Base-by-base conservation (phyloP, 2,797 vertebrate genomes). In the Syngnathus acus region DNA sequence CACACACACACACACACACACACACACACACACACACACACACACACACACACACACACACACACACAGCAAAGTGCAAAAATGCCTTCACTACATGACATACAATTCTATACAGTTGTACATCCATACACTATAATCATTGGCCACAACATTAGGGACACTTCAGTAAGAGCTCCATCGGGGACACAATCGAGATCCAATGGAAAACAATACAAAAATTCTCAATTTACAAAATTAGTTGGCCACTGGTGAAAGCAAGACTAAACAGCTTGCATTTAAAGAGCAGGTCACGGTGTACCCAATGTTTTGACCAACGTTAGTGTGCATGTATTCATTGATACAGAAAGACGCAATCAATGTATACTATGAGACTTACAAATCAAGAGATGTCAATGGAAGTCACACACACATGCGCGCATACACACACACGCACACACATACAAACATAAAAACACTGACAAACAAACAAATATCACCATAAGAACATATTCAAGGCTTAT, bases 401-500 rank as follows among this genome's bases (percentile, higher is more conserved):
- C n/a, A 37, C 21, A 26, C 43, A 23, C 23, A 26, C 42, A 21
- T 9, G 23, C 10, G 17, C 5, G 3, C 32, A 39, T 19, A 42
- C 37, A 17, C 40, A 42, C 40, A 16, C 11, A 57, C 17, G 5
- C 37, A 62, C 39, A 42, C 37, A 17, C 42, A 38, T 23, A 17
- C 40, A 42, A 7, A 42, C 40, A 42, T 9, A 42, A 7, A 42
- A 7, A 40, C 13, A 58, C 9, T 16, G n/a, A 43, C 21, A 48
- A 19, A n/a, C 39, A 54, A 17, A 23, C 10, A 60, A 65, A 48
- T 65, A 42, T 5, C 11, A 60, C 23, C 53, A 53, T 13, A 62
- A 43, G 14, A 57, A 38, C 16, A 55, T 6, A 53, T 66, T 53
- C n/a, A 40, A 74, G 70, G 74, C 72, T 76, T 74, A 81, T 76